Evolutionary conservation across 2,888 invertebrate genomes (phyloP).

Genomic region (Odontocolon sp.): DNA sequence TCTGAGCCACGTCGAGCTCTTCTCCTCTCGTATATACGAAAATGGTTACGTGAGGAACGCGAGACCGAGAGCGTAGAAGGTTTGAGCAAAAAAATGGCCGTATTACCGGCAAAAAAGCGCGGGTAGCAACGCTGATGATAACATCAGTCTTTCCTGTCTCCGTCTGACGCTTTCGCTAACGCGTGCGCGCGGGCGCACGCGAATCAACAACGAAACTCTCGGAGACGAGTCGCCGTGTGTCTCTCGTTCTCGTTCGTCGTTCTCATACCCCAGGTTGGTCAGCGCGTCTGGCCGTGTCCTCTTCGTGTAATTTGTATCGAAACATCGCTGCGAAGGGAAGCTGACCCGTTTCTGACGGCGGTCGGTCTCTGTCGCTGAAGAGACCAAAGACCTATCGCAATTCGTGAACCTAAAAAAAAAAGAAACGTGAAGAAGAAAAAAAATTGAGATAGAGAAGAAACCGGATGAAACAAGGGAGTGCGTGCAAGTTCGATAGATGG

Average conservation of each 20-base stretch:
- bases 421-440: conserved; percentile 14
- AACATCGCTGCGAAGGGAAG: conserved; percentile 72
- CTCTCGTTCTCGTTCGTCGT: conserved; percentile 56
- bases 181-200: conserved; percentile 41
- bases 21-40: conserved; percentile 40
- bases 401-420: conserved; percentile 33
- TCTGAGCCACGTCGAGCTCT: conserved; percentile 50
- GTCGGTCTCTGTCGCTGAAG: neutral
- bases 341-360: conserved; percentile 7
- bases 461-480: too few species aligned
- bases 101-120: conserved; percentile 65
- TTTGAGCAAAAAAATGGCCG: conserved; percentile 60
- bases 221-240: conserved; percentile 14
- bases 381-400: conserved; percentile 44
- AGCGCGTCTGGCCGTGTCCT: conserved; percentile 67
- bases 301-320: conserved; percentile 80
- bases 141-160: conserved; percentile 73
- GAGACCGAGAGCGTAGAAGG: conserved; percentile 29
- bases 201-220: neutral
- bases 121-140: conserved; percentile 73
- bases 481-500: too few species aligned
- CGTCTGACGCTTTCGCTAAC: conserved; percentile 55
- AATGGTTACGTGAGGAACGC: conserved; percentile 49
- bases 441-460: neutral
- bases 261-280: conserved; percentile 44